Evolutionary conservation across 1,140 invertebrate species (phyloP).

Genomic region (Lasioglossum albipes): DNA sequence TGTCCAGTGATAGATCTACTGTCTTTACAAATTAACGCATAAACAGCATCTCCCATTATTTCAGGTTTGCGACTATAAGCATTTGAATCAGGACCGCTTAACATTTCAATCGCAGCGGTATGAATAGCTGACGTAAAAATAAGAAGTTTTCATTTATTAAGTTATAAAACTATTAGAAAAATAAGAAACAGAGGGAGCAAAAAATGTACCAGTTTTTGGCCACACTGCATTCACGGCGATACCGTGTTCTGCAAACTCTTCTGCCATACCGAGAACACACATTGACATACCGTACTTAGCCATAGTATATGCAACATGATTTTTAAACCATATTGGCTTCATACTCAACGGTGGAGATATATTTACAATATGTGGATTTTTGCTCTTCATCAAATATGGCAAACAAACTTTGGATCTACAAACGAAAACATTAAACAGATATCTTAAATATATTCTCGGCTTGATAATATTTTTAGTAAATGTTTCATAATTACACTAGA

Average conservation of each 20-base stretch:
- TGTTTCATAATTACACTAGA: slow-evolving; percentile 86
- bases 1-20: slow-evolving; percentile 91
- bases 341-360: slow-evolving; percentile 96
- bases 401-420: slow-evolving; percentile 94
- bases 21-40: slow-evolving; percentile 91
- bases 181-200: neutral
- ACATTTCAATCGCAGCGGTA: slow-evolving; percentile 98
- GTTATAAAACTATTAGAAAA: neutral
- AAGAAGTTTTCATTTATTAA: neutral
- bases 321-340: slow-evolving; percentile 94
- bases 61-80: slow-evolving; percentile 89
- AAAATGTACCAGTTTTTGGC: slow-evolving; percentile 89
- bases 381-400: slow-evolving; percentile 92
- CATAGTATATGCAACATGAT: slow-evolving; percentile 98
- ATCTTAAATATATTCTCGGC: neutral
- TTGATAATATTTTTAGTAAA: neutral
- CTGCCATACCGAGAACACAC: slow-evolving; percentile 97
- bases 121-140: slow-evolving; percentile 86
- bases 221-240: slow-evolving; percentile 98
- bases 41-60: slow-evolving; percentile 97
- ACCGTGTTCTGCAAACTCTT: slow-evolving; percentile 90
- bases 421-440: slow-evolving; percentile 13
- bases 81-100: slow-evolving; percentile 85
- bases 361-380: slow-evolving; percentile 97
- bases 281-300: slow-evolving; percentile 99